Percentiles rank a stretch among this genome's conserved stretches.
Evolutionary conservation across 2,888 invertebrate genomes (phyloP).

Genomic region (Andrena fulva): DNA sequence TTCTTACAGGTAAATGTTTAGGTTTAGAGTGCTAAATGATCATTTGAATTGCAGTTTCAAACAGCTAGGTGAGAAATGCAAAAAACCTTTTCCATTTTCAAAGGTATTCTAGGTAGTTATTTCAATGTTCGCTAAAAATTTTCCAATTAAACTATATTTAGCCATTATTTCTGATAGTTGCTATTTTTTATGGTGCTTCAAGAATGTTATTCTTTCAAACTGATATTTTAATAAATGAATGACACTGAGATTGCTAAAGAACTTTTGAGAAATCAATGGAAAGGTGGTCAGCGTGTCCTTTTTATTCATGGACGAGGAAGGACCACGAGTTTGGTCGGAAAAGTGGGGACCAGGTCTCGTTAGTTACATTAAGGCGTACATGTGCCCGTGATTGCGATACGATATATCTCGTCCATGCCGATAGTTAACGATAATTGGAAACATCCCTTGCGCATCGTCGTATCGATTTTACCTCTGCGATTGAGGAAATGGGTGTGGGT

Average conservation of each 20-base stretch:
- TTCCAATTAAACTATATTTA: not conserved
- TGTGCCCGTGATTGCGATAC: conserved; percentile 68
- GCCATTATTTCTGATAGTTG: too few relatives aligned
- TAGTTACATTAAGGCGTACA: conserved; percentile 61
- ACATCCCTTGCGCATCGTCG: conserved; percentile 81
- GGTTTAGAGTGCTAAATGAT: too few relatives aligned
- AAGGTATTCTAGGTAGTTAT: too few relatives aligned
- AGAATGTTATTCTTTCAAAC: too few relatives aligned
- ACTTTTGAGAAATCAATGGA: conserved; percentile 23
- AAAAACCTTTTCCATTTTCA: too few relatives aligned
- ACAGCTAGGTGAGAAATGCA: too few relatives aligned
- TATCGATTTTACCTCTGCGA: conserved; percentile 79
- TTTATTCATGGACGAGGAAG: conserved; percentile 40
- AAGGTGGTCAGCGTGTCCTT: conserved; percentile 27
- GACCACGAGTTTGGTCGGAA: conserved; percentile 20
- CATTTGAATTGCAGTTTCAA: too few relatives aligned
- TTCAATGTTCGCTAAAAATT: not conserved
- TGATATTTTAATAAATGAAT: too few relatives aligned
- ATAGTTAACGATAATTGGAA: conserved; percentile 83
- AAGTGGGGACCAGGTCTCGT: conserved; percentile 46
- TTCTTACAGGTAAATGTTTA: too few relatives aligned
- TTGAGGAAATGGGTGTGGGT: conserved; percentile 81
- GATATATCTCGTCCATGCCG: conserved; percentile 77
- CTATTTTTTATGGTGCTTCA: too few relatives aligned
- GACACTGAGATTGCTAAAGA: not conserved